Conservation (phyloP, 53 echinoderm and acorn worm genomes). For the Hippasteria phrygiana region DNA sequence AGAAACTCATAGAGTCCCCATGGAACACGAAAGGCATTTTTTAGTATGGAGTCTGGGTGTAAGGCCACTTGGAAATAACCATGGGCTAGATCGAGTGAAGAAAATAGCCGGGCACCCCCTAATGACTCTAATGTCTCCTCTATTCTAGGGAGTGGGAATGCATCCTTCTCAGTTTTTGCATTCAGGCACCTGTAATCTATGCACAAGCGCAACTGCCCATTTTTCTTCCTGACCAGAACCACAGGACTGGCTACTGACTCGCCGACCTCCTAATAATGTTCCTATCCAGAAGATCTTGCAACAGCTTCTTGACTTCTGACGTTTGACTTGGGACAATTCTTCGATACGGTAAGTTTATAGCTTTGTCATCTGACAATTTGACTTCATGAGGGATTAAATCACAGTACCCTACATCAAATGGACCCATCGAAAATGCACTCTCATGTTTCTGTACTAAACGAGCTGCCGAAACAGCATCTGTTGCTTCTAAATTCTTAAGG, state of each 20-base stretch:
- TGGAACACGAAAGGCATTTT: conserved; percentile 34
- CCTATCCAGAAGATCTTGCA: conserved; percentile 41
- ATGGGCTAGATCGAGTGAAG: conserved; percentile 36
- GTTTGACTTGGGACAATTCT: conserved; percentile 65
- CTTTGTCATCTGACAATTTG: conserved; percentile 41
- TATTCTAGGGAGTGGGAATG: conserved; percentile 64
- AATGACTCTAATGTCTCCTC: conserved; percentile 57
- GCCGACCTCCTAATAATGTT: conserved; percentile 10
- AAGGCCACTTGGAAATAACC: conserved; percentile 50
- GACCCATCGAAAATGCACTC: conserved; percentile 57
- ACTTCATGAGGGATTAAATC: conserved; percentile 71
- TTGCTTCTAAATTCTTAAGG: not conserved
- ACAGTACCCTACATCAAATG: conserved; percentile 75
- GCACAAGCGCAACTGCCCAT: conserved; percentile 55
- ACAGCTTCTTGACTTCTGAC: conserved; percentile 42
- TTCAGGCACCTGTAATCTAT: conserved; percentile 65
- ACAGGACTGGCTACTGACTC: conserved; percentile 56
- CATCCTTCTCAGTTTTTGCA: conserved; percentile 50
- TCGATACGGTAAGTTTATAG: conserved; percentile 64
- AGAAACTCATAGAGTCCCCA: conserved; percentile 59
- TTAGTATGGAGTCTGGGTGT: conserved; percentile 1
- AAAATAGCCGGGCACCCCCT: conserved; percentile 35
- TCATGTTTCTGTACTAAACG: conserved; percentile 58
- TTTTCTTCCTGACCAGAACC: conserved; percentile 51
- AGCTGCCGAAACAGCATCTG: conserved; percentile 35